A percentile compares a stretch with the other conserved stretches of the same genome.
Conservation (phyloP, 2,888 invertebrate species). For the Elgonia sp. region DNA sequence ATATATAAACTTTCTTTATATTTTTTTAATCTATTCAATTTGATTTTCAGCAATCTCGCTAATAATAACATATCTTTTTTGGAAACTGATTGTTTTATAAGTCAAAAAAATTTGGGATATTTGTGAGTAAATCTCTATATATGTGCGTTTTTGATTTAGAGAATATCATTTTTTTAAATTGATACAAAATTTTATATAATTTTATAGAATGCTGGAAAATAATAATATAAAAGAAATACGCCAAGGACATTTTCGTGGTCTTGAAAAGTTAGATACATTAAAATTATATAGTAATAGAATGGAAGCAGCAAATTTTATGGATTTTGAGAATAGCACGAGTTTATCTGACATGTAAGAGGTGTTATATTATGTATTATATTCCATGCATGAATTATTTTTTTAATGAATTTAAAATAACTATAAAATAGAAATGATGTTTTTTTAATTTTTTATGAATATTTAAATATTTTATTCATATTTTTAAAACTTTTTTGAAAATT, state of each 20-base stretch:
- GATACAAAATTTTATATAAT: neutral
- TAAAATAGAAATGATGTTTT: no score
- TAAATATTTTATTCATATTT: no score
- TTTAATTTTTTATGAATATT: no score
- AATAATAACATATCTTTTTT: conserved; percentile 78
- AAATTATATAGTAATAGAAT: conserved; percentile 87
- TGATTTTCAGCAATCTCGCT: conserved; percentile 80
- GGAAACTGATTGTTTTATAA: conserved; percentile 79
- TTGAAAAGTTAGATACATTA: conserved; percentile 87
- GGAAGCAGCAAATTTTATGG: conserved; percentile 85
- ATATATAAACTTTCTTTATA: neutral
- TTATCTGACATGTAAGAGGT: no score
- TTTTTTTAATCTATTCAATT: neutral
- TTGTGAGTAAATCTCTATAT: no score
- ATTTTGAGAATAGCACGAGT: conserved; percentile 86
- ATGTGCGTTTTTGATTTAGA: neutral
- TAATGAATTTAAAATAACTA: no score
- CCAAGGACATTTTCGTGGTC: conserved; percentile 86
- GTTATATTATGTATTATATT: no score
- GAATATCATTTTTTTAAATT: neutral
- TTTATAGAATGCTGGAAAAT: conserved; percentile 83
- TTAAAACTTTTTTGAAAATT: no score
- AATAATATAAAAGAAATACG: conserved; percentile 86
- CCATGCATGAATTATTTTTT: no score
- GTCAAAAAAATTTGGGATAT: conserved; percentile 84